Base-by-base conservation (phyloP, 2,113 vertebrate genomes). In the Macaca nemestrina region DNA sequence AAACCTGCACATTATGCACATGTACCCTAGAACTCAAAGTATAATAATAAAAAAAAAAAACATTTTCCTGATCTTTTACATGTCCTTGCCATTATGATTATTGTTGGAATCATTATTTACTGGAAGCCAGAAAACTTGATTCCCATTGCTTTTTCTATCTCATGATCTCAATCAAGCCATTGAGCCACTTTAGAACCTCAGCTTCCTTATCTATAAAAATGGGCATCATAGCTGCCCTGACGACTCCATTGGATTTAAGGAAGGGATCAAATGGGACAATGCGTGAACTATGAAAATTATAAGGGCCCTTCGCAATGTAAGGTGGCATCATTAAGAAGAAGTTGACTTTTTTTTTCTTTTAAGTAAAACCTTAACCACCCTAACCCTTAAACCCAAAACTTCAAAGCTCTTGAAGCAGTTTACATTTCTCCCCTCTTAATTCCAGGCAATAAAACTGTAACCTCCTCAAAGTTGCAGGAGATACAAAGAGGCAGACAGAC, bases 401-500 rank as follows among this genome's bases (percentile, higher is more conserved):
- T 94, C 70, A 97, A 94, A 96, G 50, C 72, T 84, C 72, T 14
- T 84, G 8, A 95, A 84, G 35, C 10, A 59, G 75, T 95, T 96
- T 90, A 90, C 80, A 90, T 95, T 76, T 87, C 50, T 75, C 84
- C 55, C 76, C 67, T 92, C 32, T 87, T 82, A 89, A 96, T 82
- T 93, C 82, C 78, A 90, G 59, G 73, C 76, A 94, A 95, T 96
- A 96, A 97, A 95, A 95, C 40, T 55, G 67, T 84, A 87, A 97
- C 92, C 79, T 92, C 76, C 43, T 92, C 59, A 87, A 85, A 95
- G 72, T 11, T 85, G 12, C n/a, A 25, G 30, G 38, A 59, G 43
- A 79, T 52, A 50, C 1, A 16, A 76, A 86, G 25, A 81, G 50
- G 35, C 55, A 90, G 52, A 43, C 9, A 30, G 70, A 55, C 81